phyloP scores from a whole-genome alignment of 2,797 vertebrate genomes.

The Sebastes trivittatus region DNA sequence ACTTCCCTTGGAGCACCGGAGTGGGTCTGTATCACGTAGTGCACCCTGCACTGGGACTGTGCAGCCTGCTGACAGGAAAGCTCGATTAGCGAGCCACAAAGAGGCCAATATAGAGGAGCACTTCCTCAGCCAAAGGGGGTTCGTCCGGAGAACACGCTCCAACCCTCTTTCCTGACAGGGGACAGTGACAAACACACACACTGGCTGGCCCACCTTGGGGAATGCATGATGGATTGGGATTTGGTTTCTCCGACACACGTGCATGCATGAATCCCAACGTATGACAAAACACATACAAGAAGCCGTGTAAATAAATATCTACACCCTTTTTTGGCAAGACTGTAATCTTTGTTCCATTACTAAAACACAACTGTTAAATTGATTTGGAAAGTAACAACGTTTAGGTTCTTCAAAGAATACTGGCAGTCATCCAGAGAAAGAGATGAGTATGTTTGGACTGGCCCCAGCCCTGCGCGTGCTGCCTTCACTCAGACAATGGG shows the following conservation, averaged over 20 bases:
- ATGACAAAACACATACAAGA: conserved; percentile 15
- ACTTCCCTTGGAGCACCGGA: conserved; percentile 90
- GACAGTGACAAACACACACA: conserved; percentile 77
- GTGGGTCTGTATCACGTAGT: conserved; percentile 83
- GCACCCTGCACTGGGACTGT: conserved; percentile 67
- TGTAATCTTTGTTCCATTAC: conserved; percentile 41
- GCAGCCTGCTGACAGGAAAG: conserved; percentile 89
- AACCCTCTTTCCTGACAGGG: conserved; percentile 82
- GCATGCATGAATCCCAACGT: conserved; percentile 36
- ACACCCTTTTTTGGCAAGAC: background rate
- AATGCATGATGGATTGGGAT: conserved; percentile 75
- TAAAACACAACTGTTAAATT: conserved; percentile 68
- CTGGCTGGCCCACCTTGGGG: conserved; percentile 69
- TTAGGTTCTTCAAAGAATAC: conserved; percentile 74
- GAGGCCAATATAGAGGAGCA: conserved; percentile 84
- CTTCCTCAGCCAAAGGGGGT: conserved; percentile 83
- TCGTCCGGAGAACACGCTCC: conserved; percentile 81
- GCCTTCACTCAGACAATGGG: conserved; percentile 83
- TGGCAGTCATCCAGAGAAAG: conserved; percentile 78
- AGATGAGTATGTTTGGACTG: conserved; percentile 84
- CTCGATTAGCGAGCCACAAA: conserved; percentile 87
- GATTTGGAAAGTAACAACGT: conserved; percentile 69
- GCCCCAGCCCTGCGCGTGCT: conserved; percentile 81
- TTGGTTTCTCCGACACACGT: conserved; percentile 66
- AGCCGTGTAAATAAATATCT: background rate